Evolutionary conservation across 1,140 invertebrate species (phyloP), one percentile per base, ranked within the genome.

Genomic region (Phthorimaea operculella): DNA sequence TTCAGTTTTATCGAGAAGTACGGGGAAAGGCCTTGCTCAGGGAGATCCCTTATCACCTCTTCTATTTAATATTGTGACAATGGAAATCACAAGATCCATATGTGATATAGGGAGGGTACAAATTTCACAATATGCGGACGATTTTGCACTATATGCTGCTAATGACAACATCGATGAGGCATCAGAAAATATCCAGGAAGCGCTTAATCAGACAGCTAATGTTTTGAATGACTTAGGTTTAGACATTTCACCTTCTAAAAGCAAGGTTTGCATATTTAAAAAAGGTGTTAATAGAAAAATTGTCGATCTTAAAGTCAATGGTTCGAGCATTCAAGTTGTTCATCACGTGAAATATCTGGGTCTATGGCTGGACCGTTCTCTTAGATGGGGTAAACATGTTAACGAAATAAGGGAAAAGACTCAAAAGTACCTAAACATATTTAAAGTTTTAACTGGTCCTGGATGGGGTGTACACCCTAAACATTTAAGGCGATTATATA

Each of bases 101-200:
- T 8, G 34, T 8, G 34, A 8, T 36, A 50, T 50, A 16, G n/a
- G n/a, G n/a, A n/a, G n/a, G n/a, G n/a, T 50, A 21, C 21, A 5
- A 7, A 50, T 50, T 14, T 50, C 48, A 18, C 48, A 50, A 21
- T 50, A 50, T 50, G 48, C 48, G 9, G 48, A 50, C 11, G 48
- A 50, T 21, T 50, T 18, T 50, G 48, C 21, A 10, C 18, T 50
- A 21, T 50, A 50, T 50, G 15, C 4, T 18, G 9, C 15, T 8
- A 18, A n/a, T n/a, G 16, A 50, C 10, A 16, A 10, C 8, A 14
- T 21, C 8, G 14, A 7, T 9, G 48, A 50, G 34, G 34, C 7
- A 36, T 7, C 7, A 36, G 12, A 8, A 36, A 36, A 36, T 7
- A 36, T 36, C 12, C 34, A 36, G 34, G 7, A 36, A 36, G 34